Evolutionary conservation across 2,888 invertebrate species (phyloP).

Genomic region (Ochropacha duplaris): DNA sequence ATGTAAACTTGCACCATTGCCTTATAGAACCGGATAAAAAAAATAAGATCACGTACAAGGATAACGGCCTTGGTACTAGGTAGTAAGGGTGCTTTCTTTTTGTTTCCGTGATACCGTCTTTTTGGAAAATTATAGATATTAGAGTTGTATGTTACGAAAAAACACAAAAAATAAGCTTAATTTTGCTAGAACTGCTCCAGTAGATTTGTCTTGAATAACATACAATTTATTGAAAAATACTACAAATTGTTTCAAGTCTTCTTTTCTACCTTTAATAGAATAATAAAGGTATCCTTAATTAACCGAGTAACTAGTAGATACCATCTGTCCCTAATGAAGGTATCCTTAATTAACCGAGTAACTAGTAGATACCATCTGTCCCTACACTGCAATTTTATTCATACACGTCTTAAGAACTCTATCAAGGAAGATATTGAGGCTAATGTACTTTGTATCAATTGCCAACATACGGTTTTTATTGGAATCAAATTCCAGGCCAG

Average conservation of each 20-base stretch:
- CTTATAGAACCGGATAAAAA: constrained; percentile 36
- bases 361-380: not conserved
- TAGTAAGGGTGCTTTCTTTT: constrained; percentile 31
- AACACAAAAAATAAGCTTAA: too few relatives aligned
- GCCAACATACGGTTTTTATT: constrained; percentile 14
- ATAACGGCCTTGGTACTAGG: too few relatives aligned
- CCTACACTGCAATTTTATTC: not conserved
- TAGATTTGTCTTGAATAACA: too few relatives aligned
- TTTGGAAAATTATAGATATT: constrained; percentile 32
- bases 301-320: not conserved
- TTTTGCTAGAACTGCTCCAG: too few relatives aligned
- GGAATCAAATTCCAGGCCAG: constrained; percentile 32
- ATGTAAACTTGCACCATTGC: constrained; percentile 34
- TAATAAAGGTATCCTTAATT: too few relatives aligned
- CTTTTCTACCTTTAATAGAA: too few relatives aligned
- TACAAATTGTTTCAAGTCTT: too few relatives aligned
- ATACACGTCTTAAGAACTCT: constrained; percentile 15
- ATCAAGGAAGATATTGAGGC: constrained; percentile 25
- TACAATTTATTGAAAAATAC: not conserved
- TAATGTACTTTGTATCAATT: constrained; percentile 27
- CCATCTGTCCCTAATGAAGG: not conserved
- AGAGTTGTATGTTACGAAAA: too few relatives aligned
- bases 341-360: not conserved
- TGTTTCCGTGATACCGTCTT: constrained; percentile 30
- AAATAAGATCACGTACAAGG: constrained; percentile 37